Conservation (phyloP, 2,113 vertebrate genomes). For the Megaceryle torquata region DNA sequence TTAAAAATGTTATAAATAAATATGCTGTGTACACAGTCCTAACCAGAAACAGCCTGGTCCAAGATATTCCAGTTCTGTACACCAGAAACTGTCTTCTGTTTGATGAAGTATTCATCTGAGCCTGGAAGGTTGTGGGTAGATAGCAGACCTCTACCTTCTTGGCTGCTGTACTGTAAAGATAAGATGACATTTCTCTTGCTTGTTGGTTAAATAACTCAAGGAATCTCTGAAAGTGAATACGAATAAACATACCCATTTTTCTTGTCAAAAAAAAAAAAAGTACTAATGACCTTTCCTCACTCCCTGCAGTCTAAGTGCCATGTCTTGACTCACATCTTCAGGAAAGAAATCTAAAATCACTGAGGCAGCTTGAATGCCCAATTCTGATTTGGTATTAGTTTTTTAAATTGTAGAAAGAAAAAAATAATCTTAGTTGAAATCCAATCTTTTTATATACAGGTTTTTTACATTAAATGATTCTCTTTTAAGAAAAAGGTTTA, state of each 20-base stretch:
- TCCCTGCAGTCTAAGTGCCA: background rate
- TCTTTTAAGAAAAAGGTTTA: background rate
- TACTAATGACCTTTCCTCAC: background rate
- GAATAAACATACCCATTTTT: background rate
- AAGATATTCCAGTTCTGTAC: background rate
- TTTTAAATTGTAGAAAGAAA: background rate
- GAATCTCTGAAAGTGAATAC: background rate
- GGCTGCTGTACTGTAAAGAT: background rate
- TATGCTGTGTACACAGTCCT: background rate
- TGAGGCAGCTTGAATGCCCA: background rate
- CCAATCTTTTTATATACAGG: background rate
- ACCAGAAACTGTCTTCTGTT: background rate
- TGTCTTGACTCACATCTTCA: background rate
- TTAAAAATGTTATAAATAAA: slow-evolving; percentile 64
- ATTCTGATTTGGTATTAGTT: background rate
- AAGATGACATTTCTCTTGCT: background rate
- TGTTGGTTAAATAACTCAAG: background rate
- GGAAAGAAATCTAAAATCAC: background rate
- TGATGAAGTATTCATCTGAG: slow-evolving; percentile 31
- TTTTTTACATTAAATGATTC: background rate
- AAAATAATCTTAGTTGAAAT: background rate
- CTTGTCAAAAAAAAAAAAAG: background rate
- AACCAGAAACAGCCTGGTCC: slow-evolving; percentile 23
- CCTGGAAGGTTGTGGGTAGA: background rate
- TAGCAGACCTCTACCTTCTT: background rate